Conservation (phyloP, 2,888 invertebrate genomes). For the Stenchaetothrips biformis region DNA sequence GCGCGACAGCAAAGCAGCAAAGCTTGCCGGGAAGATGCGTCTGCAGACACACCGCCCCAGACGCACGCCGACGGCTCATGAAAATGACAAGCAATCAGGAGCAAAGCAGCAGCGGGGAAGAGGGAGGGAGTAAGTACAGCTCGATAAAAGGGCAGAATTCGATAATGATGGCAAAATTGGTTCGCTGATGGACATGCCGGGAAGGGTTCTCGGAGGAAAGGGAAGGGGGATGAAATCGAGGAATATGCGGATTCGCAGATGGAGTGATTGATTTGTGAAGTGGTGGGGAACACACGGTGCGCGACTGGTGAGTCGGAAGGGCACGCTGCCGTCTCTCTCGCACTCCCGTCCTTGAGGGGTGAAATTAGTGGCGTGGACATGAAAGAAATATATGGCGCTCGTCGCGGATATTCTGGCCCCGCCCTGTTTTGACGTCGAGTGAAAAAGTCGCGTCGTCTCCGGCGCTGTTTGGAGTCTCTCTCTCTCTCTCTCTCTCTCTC, state of each 20-base stretch:
- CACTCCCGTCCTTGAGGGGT: background rate
- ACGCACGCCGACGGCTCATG: background rate
- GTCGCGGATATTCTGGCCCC: background rate
- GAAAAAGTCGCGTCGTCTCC: no score
- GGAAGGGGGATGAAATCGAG: background rate
- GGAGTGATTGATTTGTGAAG: constrained; percentile 9
- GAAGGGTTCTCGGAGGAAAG: background rate
- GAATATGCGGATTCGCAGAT: constrained; percentile 7
- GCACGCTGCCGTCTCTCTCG: background rate
- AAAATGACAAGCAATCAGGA: constrained; percentile 18
- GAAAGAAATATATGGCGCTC: background rate
- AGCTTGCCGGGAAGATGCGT: no score
- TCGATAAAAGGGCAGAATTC: constrained; percentile 10
- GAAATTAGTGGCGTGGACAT: background rate
- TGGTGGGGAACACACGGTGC: background rate
- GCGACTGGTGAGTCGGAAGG: background rate
- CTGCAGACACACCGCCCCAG: background rate
- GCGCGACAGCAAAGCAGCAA: no score
- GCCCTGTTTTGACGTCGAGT: no score
- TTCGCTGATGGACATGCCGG: background rate
- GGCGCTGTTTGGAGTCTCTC: no score
- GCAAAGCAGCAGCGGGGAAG: background rate
- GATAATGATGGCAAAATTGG: constrained; percentile 21
- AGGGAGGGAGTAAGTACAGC: background rate
- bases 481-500: no score